Evolutionary conservation across 23 tunicate species (phyloP).

Genomic region (Botrylloides violaceus): DNA sequence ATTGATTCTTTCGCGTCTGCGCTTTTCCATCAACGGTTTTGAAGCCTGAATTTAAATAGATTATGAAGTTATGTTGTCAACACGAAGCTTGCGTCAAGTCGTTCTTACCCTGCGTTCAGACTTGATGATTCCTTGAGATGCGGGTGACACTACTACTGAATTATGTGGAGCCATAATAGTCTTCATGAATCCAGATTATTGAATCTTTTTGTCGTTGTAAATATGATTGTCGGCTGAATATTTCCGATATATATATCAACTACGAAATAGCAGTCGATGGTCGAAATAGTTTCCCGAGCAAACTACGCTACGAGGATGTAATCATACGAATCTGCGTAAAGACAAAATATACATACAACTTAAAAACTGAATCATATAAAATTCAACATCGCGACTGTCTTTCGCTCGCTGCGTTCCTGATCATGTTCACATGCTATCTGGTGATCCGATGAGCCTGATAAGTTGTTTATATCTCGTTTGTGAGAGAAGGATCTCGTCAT

Average conservation of each 20-base stretch:
- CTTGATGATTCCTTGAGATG: slow-evolving; percentile 61
- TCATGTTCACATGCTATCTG: background rate
- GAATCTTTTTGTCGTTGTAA: background rate
- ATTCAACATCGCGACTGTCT: too few relatives aligned
- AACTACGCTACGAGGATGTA: too few relatives aligned
- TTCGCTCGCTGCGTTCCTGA: too few relatives aligned
- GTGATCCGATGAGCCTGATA: background rate
- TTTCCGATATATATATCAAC: background rate
- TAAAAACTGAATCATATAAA: too few relatives aligned
- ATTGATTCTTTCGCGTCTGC: slow-evolving; percentile 81
- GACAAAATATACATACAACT: too few relatives aligned
- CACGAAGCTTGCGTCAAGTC: background rate
- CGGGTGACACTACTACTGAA: slow-evolving; percentile 31
- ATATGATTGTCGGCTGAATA: background rate
- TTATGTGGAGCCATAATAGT: slow-evolving; percentile 70
- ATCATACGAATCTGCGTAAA: too few relatives aligned
- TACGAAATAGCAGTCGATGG: slow-evolving; percentile 3
- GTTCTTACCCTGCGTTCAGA: slow-evolving; percentile 74
- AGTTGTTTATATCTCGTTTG: background rate
- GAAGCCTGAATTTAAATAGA: slow-evolving; percentile 39
- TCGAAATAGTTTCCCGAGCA: too few relatives aligned
- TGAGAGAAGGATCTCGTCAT: background rate
- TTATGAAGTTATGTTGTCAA: background rate
- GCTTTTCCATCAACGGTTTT: slow-evolving; percentile 88
- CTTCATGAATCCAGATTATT: slow-evolving; percentile 36